Evolutionary conservation across 2,113 vertebrate genomes (phyloP).

Genomic region (Sarotherodon lohbergeri): DNA sequence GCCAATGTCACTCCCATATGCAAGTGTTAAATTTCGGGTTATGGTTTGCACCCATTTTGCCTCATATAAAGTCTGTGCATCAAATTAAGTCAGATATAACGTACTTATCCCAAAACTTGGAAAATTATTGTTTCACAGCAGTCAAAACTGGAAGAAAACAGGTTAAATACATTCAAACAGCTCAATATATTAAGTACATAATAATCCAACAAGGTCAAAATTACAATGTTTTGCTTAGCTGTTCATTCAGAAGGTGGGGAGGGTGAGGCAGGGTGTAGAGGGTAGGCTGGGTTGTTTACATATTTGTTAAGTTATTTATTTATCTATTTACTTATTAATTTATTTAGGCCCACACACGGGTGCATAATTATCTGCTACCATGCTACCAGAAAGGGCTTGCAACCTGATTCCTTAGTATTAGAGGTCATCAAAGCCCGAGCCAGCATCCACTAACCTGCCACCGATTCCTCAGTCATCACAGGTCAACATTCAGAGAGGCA

Average conservation of each 20-base stretch:
- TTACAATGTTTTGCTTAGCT: neutral
- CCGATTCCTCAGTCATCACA: slow-evolving; percentile 2
- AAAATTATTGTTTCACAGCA: neutral
- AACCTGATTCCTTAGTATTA: slow-evolving; percentile 10
- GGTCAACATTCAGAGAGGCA: slow-evolving; percentile 25
- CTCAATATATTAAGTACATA: neutral
- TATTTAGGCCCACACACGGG: neutral
- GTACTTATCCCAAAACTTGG: neutral
- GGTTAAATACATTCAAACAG: neutral
- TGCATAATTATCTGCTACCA: neutral
- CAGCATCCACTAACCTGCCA: neutral
- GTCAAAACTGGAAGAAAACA: neutral
- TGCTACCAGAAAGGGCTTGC: slow-evolving; percentile 11
- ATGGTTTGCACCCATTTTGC: neutral
- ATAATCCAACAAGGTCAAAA: neutral
- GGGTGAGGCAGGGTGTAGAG: neutral
- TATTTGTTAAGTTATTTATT: neutral
- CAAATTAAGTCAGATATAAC: neutral
- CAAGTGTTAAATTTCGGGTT: neutral
- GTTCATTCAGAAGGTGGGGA: neutral
- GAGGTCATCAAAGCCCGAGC: neutral
- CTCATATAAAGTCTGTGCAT: neutral
- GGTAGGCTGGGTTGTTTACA: neutral
- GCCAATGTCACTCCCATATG: neutral
- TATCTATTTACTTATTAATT: neutral